phyloP scores from a whole-genome alignment of 2,113 vertebrate genomes.

The Muscicapa adusta region DNA sequence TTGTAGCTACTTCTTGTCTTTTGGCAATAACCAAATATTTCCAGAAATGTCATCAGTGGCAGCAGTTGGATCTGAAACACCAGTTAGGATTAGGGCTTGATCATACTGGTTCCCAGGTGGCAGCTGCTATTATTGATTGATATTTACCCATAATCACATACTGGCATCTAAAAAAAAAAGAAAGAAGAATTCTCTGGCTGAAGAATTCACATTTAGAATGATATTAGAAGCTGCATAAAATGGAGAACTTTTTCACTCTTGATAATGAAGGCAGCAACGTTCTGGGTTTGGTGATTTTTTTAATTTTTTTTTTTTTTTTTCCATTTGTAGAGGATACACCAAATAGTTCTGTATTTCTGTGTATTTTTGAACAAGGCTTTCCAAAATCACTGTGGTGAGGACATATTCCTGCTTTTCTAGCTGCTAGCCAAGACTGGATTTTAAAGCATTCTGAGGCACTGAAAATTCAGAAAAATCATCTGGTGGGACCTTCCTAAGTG shows the following conservation, averaged over 20 bases:
- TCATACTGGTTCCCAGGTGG: background rate
- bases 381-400: background rate
- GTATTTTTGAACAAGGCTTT: background rate
- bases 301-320: background rate
- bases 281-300: rapidly evolving
- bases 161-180: background rate
- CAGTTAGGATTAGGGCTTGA: background rate
- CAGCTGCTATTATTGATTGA: background rate
- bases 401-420: background rate
- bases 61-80: background rate
- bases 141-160: background rate
- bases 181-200: background rate
- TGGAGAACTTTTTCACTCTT: background rate
- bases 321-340: background rate
- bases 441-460: background rate
- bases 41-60: background rate
- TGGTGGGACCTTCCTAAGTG: background rate
- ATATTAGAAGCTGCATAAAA: background rate
- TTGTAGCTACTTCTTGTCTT: background rate
- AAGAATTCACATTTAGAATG: background rate
- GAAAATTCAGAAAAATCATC: background rate
- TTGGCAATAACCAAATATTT: background rate
- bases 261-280: background rate
- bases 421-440: background rate
- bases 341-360: background rate